Conservation (phyloP, 23 tunicate species). For the Ascidia mentula region DNA sequence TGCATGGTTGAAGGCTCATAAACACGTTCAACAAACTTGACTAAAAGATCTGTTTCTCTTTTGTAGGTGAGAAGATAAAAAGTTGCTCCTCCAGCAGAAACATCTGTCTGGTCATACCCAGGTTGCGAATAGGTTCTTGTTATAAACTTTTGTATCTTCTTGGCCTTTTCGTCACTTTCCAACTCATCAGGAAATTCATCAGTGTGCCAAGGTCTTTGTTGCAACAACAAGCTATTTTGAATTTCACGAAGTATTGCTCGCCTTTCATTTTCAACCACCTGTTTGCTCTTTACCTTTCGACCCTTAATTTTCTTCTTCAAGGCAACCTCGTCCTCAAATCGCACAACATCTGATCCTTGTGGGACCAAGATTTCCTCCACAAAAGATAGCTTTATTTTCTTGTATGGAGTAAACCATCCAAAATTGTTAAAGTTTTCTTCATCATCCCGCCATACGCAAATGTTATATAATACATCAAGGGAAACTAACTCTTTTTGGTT, state of each 20-base stretch:
- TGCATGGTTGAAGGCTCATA: slow-evolving; percentile 30
- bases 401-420: slow-evolving; percentile 73
- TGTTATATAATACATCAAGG: slow-evolving; percentile 31
- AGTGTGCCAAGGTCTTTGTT: slow-evolving; percentile 67
- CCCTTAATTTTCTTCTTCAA: slow-evolving; percentile 46
- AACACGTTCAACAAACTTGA: slow-evolving; percentile 29
- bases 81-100: slow-evolving; percentile 38
- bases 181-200: slow-evolving; percentile 64
- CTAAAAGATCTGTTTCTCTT: slow-evolving; percentile 32
- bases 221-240: slow-evolving; percentile 2
- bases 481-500: slow-evolving; percentile 63
- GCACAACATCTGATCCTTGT: slow-evolving; percentile 37
- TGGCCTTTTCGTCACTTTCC: slow-evolving; percentile 22
- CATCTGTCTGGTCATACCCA: slow-evolving; percentile 28
- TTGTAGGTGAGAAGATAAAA: slow-evolving; percentile 45
- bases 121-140: slow-evolving; percentile 66
- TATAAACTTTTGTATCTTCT: slow-evolving; percentile 56
- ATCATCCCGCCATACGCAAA: slow-evolving; percentile 61
- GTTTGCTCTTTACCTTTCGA: slow-evolving; percentile 46
- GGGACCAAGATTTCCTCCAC: slow-evolving; percentile 55
- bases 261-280: slow-evolving; percentile 59
- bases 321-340: slow-evolving; percentile 56
- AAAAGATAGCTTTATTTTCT: slow-evolving; percentile 39
- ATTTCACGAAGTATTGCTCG: slow-evolving; percentile 36
- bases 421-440: slow-evolving; percentile 38